Conservation (phyloP, 2,113 vertebrate species). For the Pterophyllum scalare region DNA sequence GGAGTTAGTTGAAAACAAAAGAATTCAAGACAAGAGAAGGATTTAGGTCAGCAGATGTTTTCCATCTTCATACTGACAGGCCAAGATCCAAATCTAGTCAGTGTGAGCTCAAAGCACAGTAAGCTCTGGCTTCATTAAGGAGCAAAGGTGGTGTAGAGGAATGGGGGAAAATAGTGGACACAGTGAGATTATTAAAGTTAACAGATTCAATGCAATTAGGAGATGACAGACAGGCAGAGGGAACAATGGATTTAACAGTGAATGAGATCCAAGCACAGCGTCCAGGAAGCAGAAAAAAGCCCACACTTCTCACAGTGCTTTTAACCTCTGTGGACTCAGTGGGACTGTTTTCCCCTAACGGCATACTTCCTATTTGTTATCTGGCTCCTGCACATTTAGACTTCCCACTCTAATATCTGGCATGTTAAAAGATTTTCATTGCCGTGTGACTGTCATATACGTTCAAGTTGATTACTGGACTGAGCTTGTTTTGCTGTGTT, state of each 20-base stretch:
- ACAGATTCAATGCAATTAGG: not conserved
- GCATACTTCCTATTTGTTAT: constrained; percentile 46
- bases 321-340: not conserved
- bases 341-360: not conserved
- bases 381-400: constrained; percentile 26
- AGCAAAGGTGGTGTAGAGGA: not conserved
- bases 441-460: not conserved
- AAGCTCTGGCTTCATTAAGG: not conserved
- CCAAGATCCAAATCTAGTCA: not conserved
- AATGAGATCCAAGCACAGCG: not conserved
- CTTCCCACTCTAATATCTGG: not conserved
- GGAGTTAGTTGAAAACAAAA: not conserved
- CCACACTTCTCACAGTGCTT: not conserved
- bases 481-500: not conserved
- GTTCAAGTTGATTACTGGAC: not conserved
- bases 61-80: not conserved
- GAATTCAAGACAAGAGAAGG: not conserved
- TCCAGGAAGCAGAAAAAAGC: not conserved
- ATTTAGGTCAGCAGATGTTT: not conserved
- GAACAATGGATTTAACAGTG: not conserved
- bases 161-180: not conserved
- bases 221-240: not conserved
- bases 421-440: not conserved
- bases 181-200: not conserved
- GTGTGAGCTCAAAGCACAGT: not conserved